Evolutionary conservation across 1,140 invertebrate genomes (phyloP), one percentile per base, ranked within the genome.

Genomic region (Copidosoma floridanum): DNA sequence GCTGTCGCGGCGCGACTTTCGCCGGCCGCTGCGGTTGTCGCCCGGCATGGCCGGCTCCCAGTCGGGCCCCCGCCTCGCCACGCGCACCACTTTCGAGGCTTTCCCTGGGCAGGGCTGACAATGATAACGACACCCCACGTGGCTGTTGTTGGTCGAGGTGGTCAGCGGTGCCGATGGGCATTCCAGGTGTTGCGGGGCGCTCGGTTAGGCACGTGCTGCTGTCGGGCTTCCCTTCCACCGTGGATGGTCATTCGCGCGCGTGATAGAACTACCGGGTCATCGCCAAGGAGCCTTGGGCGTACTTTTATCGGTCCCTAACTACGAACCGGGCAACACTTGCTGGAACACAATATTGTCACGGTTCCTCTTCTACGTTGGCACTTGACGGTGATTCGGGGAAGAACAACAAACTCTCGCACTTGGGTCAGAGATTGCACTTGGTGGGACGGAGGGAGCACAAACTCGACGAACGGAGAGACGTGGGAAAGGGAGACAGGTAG

Each of bases 31-130:
- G n/a, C n/a, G n/a, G n/a, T n/a, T n/a, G n/a, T 74, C 75, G 73
- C 66, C 79, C 77, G 64, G 77, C 78, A 80, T 79, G 59, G 65
- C 69, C 68, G 68, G 70, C 73, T 72, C 68, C 68, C 70, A 67
- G 52, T 75, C 71, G 53, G 65, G 73, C 58, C 60, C 71, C 54
- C 66, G 73, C 58, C 60, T 76, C 62, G 72, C 72, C 64, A 77
- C 78, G 64, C 77, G 74, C 70, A 78, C 75, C 75, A 79, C 77
- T 74, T 77, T 80, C 68, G 60, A 27, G 27, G 37, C 27, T 40
- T 43, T 32, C 10, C 16, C 18, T 12, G 21, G n/a, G 23, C 20
- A 3, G 2, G 18, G 6, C 11, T 41, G 4, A 54, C 20, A 16
- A 55, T 21, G n/a, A n/a, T 12, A 11, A 24, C 27, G 27, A 11